Conservation (phyloP, 2,113 vertebrate species). For the Bujurquina vittata region DNA sequence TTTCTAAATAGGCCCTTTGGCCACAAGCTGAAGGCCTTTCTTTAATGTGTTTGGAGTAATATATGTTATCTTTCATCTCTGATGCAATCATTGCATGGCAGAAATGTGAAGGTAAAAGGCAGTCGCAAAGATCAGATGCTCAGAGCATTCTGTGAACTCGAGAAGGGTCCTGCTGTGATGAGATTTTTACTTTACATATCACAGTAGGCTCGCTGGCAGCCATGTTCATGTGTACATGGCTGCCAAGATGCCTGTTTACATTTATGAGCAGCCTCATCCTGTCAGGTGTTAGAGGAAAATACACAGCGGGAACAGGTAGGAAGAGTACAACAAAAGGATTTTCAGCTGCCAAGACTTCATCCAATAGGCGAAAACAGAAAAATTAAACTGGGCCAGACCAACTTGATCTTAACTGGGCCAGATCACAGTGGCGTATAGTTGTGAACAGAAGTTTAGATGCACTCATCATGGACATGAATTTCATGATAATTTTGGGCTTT, state of each 20-base stretch:
- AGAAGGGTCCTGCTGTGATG: constrained; percentile 26
- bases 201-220: constrained; percentile 12
- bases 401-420: background rate
- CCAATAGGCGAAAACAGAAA: background rate
- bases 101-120: constrained; percentile 22
- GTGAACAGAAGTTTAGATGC: background rate
- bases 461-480: background rate
- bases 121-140: constrained; percentile 36
- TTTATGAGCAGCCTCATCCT: constrained; percentile 27
- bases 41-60: constrained; percentile 28
- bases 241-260: constrained; percentile 33
- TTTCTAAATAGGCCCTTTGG: constrained; percentile 33
- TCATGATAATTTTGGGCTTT: background rate
- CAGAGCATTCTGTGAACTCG: constrained; percentile 23
- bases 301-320: constrained; percentile 34
- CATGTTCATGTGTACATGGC: constrained; percentile 19
- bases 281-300: constrained; percentile 19
- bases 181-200: constrained; percentile 42
- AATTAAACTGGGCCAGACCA: background rate
- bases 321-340: constrained; percentile 20
- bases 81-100: constrained; percentile 52
- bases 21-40: constrained; percentile 26
- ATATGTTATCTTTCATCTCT: constrained; percentile 38
- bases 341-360: background rate
- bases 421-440: background rate